A percentile compares a stretch with the other conserved stretches of the same genome.
phyloP scores from a whole-genome alignment of 2,888 invertebrate genomes.

The Stomorhina lunata region DNA sequence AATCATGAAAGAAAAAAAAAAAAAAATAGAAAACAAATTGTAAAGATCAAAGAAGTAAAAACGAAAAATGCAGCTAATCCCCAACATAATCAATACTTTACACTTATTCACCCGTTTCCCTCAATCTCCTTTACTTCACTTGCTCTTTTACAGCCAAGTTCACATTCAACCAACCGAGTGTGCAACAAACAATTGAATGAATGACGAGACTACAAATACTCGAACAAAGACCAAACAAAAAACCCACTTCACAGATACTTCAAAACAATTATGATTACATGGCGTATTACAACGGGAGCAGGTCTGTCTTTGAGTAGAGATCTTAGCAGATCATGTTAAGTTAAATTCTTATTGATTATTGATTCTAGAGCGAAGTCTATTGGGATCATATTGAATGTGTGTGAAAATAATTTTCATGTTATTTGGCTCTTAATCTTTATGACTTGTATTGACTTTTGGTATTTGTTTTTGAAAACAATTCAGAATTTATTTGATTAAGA shows the following conservation, averaged over 20 bases:
- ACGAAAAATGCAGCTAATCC: conserved; percentile 48
- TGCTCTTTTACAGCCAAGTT: neutral
- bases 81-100: conserved; percentile 7
- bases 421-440: conserved; percentile 42
- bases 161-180: neutral
- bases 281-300: conserved; percentile 56
- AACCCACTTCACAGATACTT: conserved; percentile 49
- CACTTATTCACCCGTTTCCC: neutral
- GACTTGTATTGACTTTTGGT: conserved; percentile 22
- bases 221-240: neutral
- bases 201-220: neutral
- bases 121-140: too few species aligned
- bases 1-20: conserved; percentile 21
- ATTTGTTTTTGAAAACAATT: conserved; percentile 45
- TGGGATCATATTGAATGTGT: conserved; percentile 24
- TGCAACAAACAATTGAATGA: conserved; percentile 24
- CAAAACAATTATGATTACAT: conserved; percentile 49
- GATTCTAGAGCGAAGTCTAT: neutral
- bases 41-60: conserved; percentile 15
- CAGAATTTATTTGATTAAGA: conserved; percentile 72
- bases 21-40: neutral
- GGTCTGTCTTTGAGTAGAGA: conserved; percentile 10
- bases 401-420: conserved; percentile 24
- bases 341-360: neutral
- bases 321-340: neutral